Conservation (phyloP, 2,797 vertebrate species). For the Lepidocolaptes lacrymiger region DNA sequence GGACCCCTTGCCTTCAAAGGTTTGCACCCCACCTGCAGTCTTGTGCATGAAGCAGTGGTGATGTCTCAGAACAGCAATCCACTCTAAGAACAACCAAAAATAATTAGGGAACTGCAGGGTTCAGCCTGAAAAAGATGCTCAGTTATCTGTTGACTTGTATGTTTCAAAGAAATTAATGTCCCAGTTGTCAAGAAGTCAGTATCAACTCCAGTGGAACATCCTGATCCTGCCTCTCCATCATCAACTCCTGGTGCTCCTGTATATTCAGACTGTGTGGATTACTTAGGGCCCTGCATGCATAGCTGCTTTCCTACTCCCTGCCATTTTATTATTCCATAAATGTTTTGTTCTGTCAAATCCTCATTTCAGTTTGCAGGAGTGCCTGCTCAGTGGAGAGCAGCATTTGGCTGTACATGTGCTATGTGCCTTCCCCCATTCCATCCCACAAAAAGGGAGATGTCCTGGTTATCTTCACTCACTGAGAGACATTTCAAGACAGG, state of each 20-base stretch:
- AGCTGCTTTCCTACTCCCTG: not conserved
- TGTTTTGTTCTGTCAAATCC: not conserved
- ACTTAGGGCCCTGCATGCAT: not conserved
- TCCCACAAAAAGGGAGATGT: not conserved
- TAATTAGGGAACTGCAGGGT: not conserved
- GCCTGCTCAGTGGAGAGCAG: not conserved
- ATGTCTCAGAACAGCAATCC: not conserved
- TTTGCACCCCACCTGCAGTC: not conserved
- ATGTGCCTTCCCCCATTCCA: not conserved
- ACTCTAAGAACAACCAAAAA: not conserved
- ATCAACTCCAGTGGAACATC: not conserved
- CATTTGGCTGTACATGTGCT: accelerated
- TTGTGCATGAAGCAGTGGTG: not conserved
- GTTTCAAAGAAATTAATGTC: not conserved
- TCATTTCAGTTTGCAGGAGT: not conserved
- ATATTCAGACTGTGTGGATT: not conserved
- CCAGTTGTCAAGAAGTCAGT: not conserved
- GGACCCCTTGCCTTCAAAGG: not conserved
- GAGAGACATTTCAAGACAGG: not conserved
- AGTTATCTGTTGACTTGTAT: not conserved
- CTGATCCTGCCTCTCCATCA: not conserved
- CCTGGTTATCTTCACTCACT: not conserved
- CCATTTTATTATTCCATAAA: not conserved
- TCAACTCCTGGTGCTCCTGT: not conserved
- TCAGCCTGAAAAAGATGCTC: not conserved